Base-by-base conservation (phyloP, 2,888 invertebrate genomes). In the Drosophila kanekoi region DNA sequence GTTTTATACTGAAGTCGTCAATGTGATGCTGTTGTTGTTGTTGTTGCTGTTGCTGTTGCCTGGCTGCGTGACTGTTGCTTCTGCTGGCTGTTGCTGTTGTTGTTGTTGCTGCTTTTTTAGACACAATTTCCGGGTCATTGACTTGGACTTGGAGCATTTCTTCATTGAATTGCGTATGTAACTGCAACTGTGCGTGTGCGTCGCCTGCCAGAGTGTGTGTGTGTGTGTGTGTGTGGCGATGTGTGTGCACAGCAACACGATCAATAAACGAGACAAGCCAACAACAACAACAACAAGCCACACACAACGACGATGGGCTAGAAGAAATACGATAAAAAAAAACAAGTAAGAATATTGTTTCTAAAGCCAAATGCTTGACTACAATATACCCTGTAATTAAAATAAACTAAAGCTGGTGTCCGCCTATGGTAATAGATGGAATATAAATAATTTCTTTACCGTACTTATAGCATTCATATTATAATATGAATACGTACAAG, bases 111-210 rank as follows among this genome's bases (percentile, higher is more conserved):
- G 87, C 76, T 87, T 79, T 82, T 87, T 87, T 89, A 89, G 91
- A 91, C 90, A 91, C 91, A 91, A 91, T 92, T 92, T 92, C 92
- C 92, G 92, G 92, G 92, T 92, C 92, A 92, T 91, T 92, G 92
- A 92, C 92, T 89, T 89, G 84, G 69, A 80, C 92, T 87, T 89
- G 84, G 70, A 80, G 90, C 87, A 89, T 89, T 85, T 89, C 87
- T 85, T 85, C 90, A 90, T 91, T 89, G 89, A 90, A 89, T 79
- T 88, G 90, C 89, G 87, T 90, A 86, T 81, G 89, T 77, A 81
- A 87, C 84, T 89, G 84, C 90, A 89, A 59, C 81, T 70, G 89
- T 76, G 58, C 81, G 64, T 64, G 60, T 51, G 61, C 45, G 48
- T 60, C 28, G 28, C 28, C 8, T 23, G 43, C 47, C 40, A 33